Conservation (phyloP, 1,140 invertebrate genomes). For the Dermatophagoides farinae region DNA sequence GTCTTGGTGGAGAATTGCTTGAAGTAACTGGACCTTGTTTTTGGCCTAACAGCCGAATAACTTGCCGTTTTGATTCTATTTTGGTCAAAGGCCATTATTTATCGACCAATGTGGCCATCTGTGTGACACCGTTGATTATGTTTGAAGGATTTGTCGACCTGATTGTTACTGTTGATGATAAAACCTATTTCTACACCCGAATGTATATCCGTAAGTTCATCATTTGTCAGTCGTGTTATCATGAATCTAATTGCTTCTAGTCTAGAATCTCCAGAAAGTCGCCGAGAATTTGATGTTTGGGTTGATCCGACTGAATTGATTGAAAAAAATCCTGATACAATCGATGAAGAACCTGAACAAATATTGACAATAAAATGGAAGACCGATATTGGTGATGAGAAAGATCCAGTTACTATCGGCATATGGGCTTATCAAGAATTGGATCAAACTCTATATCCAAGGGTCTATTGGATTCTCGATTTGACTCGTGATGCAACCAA, state of each 20-base stretch:
- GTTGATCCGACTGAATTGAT: background rate
- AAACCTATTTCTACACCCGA: conserved; percentile 68
- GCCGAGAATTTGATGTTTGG: conserved; percentile 11
- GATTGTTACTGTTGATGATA: conserved; percentile 53
- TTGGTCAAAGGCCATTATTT: conserved; percentile 22
- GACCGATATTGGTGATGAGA: conserved; percentile 9
- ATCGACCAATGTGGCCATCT: conserved; percentile 51
- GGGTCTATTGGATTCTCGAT: conserved; percentile 18
- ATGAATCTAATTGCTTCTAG: background rate
- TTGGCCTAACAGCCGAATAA: conserved; percentile 44
- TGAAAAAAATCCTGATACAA: conserved; percentile 5
- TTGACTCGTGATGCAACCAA: conserved; percentile 13
- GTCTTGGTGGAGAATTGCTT: conserved; percentile 77
- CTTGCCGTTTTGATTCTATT: conserved; percentile 35
- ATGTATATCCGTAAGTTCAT: conserved; percentile 57
- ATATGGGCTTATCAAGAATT: conserved; percentile 19
- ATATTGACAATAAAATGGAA: conserved; percentile 17
- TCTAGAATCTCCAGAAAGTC: conserved; percentile 5
- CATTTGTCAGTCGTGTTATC: background rate
- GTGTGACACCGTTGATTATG: conserved; percentile 63
- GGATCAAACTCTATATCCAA: conserved; percentile 17
- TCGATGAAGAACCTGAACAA: background rate
- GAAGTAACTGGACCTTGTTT: conserved; percentile 89
- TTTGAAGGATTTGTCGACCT: conserved; percentile 69
- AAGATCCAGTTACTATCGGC: conserved; percentile 14